Evolutionary conservation across 2,113 vertebrate genomes (phyloP), one percentile per base, ranked within the genome.

Genomic region (Chamaea fasciata): DNA sequence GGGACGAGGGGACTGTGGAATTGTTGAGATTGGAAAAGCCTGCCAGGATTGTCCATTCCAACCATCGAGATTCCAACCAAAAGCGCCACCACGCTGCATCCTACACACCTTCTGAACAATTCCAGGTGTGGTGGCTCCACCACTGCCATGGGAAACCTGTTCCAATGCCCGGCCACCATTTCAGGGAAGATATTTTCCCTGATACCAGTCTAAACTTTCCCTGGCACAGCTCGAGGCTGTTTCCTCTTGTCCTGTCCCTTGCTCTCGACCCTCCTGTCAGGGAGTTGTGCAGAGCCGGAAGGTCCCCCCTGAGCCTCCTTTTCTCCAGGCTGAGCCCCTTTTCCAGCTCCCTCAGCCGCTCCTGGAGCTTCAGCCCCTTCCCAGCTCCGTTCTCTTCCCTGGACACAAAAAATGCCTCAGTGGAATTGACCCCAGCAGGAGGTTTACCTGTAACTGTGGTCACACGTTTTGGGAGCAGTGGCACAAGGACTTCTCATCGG

Each of bases 161-260:
- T n/a, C 28, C 39, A 18, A 4, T 3, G 46, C 53, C 62, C 60
- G 62, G 26, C 24, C 46, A 41, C n/a, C 1, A 0, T n/a, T 57
- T 31, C 53, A 10, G 19, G 30, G 24, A 17, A 22, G 39, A 9
- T 8, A 6, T 8, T 82, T 39, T 8, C 20, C 39, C 23, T 75
- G 3, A 46, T 68, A 16, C 16, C 20, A 22, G 1, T 21, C 16
- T 30, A 7, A 60, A 15, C 13, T n/a, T 30, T 11, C 5, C 33
- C 27, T 0, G 1, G 12, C 15, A 11, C 0, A 1, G 7, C 33
- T 59, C 0, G 0, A 81, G 4, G 23, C 23, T 2, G 2, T 50
- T 73, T 27, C 18, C 18, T 65, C 37, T 46, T 65, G 33, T n/a
- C 44, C 41, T 63, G 30, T 64, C 35, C 20, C 52, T 64, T n/a